Evolutionary conservation across 2,888 invertebrate genomes (phyloP).

Genomic region (Linnaemya vulpina): DNA sequence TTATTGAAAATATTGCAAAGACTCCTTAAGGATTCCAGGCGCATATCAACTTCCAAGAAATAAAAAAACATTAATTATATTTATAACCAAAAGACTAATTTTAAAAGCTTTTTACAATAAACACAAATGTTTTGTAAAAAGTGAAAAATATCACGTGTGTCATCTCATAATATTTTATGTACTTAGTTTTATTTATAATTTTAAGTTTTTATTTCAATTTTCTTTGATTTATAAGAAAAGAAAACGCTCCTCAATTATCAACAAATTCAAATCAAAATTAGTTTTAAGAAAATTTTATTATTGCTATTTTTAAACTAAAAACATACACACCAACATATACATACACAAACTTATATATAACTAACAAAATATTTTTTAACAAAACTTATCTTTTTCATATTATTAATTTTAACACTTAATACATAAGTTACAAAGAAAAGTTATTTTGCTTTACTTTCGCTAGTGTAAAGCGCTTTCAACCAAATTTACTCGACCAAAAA

Average conservation of each 20-base stretch:
- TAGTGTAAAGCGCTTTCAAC: constrained; percentile 60
- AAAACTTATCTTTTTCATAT: constrained; percentile 66
- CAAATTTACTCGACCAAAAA: constrained; percentile 71
- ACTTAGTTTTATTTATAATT: constrained; percentile 6
- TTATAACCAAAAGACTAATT: constrained; percentile 35
- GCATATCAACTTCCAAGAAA: constrained; percentile 1
- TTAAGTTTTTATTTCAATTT: constrained; percentile 22
- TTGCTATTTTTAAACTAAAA: constrained; percentile 71
- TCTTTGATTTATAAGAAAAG: background rate
- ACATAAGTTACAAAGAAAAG: constrained; percentile 64
- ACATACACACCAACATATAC: background rate
- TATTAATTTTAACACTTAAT: constrained; percentile 7
- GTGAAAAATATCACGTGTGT: background rate
- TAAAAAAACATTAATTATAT: constrained; percentile 29
- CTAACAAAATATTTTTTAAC: constrained; percentile 2
- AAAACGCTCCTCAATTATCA: constrained; percentile 38
- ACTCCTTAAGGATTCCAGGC: background rate
- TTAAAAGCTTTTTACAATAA: constrained; percentile 36
- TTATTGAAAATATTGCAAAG: constrained; percentile 14
- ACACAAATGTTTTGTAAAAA: constrained; percentile 42
- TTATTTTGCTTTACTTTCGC: constrained; percentile 54
- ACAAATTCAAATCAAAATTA: constrained; percentile 67
- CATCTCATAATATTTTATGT: constrained; percentile 26
- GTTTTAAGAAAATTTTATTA: constrained; percentile 56
- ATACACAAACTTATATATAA: background rate